phyloP scores from a whole-genome alignment of 2,888 invertebrate genomes.

The Strigamia transsilvanica region DNA sequence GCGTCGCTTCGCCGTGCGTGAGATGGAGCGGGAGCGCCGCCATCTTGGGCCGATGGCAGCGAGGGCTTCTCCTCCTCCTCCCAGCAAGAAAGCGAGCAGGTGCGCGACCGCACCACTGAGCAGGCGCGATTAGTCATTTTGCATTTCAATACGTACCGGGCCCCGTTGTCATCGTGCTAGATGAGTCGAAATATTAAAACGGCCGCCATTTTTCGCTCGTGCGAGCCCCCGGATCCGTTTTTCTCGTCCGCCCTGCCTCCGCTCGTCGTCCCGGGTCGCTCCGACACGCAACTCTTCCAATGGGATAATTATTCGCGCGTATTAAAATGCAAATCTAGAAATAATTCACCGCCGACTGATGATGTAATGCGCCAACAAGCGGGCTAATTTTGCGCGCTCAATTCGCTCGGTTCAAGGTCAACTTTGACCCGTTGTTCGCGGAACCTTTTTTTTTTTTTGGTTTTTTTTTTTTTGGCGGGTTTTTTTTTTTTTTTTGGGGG shows the following conservation, averaged over 20 bases:
- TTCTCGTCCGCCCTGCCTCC: not conserved
- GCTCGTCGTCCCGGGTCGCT: constrained; percentile 1
- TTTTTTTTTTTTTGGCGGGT: not conserved
- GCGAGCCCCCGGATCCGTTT: not conserved
- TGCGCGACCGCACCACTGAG: constrained; percentile 54
- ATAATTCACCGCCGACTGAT: constrained; percentile 19
- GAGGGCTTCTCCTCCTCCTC: not conserved
- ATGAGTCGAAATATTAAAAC: constrained; percentile 20
- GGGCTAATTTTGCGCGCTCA: not conserved
- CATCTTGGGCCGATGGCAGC: constrained; percentile 52
- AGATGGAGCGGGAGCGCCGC: constrained; percentile 51
- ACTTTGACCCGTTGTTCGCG: not conserved
- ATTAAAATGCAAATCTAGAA: constrained; percentile 1
- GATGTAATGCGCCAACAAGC: not conserved
- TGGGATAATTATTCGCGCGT: constrained; percentile 9
- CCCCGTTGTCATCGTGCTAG: constrained; percentile 17
- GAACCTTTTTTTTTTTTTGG: not conserved
- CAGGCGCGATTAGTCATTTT: constrained; percentile 55
- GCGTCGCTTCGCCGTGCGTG: not conserved
- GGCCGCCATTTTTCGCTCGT: constrained; percentile 18
- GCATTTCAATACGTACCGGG: constrained; percentile 53
- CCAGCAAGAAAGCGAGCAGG: constrained; percentile 53
- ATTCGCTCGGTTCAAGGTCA: not conserved
- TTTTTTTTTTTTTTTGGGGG: not conserved
- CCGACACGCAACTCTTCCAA: not conserved